phyloP scores from a whole-genome alignment of 2,113 vertebrate genomes.

The Burhinus oedicnemus region DNA sequence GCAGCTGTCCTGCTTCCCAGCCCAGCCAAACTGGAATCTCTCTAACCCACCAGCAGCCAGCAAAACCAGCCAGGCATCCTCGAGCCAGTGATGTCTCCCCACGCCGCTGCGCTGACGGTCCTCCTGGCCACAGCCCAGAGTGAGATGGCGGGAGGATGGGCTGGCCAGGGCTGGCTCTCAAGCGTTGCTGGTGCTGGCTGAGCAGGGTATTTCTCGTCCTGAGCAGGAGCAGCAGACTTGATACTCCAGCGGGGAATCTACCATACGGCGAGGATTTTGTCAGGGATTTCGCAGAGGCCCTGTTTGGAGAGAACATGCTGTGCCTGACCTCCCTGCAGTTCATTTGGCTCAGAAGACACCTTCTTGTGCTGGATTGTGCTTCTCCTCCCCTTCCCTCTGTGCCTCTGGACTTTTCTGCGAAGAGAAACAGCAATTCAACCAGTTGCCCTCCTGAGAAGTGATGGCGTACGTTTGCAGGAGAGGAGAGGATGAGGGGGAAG shows the following conservation, averaged over 20 bases:
- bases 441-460: not conserved
- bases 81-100: not conserved
- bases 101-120: accelerated
- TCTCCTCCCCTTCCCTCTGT: not conserved
- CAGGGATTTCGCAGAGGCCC: not conserved
- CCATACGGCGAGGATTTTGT: not conserved
- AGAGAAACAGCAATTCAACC: not conserved
- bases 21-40: not conserved
- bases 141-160: accelerated
- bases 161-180: not conserved
- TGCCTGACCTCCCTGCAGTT: not conserved
- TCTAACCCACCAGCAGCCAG: not conserved
- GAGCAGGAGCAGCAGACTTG: not conserved
- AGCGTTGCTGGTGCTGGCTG: not conserved
- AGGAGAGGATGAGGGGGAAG: not conserved
- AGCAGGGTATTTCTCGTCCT: not conserved
- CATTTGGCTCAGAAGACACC: not conserved
- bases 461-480: accelerated
- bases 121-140: not conserved
- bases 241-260: not conserved
- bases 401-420: not conserved
- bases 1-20: not conserved
- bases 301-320: not conserved
- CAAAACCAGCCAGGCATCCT: not conserved
- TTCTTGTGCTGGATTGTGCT: not conserved